phyloP scores from a whole-genome alignment of 2,113 vertebrate genomes.

The Sorex fumeus region DNA sequence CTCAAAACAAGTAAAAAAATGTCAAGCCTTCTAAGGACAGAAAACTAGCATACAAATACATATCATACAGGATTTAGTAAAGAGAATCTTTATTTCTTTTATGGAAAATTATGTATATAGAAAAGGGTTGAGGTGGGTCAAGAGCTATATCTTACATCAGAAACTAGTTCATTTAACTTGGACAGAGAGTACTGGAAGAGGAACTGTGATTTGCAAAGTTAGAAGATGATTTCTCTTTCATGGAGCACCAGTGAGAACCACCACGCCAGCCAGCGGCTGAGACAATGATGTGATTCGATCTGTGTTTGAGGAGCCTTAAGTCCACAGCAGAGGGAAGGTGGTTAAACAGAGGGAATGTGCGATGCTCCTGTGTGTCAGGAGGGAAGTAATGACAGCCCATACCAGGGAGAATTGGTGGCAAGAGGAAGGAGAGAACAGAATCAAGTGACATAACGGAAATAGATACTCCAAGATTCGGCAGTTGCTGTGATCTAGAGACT shows the following conservation, averaged over 20 bases:
- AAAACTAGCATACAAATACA: not conserved
- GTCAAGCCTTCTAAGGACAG: not conserved
- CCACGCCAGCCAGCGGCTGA: not conserved
- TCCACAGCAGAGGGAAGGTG: not conserved
- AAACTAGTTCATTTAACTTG: not conserved
- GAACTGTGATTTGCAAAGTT: not conserved
- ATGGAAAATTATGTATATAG: not conserved
- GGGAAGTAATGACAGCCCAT: not conserved
- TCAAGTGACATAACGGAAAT: conserved; percentile 44
- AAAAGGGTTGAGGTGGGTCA: not conserved
- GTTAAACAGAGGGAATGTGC: not conserved
- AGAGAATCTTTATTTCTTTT: not conserved
- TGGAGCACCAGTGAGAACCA: not conserved
- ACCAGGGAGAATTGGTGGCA: not conserved
- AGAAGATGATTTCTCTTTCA: not conserved
- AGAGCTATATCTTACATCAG: not conserved
- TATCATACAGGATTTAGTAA: not conserved
- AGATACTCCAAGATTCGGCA: not conserved
- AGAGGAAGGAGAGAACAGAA: conserved; percentile 24
- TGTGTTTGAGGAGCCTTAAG: not conserved
- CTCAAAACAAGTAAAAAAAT: too few relatives aligned
- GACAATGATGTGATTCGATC: not conserved
- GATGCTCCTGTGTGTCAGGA: not conserved
- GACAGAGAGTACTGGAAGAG: not conserved
- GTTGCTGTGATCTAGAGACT: conserved; percentile 12